phyloP scores from a whole-genome alignment of 2,797 vertebrate genomes.

The Scarus forsteni region DNA sequence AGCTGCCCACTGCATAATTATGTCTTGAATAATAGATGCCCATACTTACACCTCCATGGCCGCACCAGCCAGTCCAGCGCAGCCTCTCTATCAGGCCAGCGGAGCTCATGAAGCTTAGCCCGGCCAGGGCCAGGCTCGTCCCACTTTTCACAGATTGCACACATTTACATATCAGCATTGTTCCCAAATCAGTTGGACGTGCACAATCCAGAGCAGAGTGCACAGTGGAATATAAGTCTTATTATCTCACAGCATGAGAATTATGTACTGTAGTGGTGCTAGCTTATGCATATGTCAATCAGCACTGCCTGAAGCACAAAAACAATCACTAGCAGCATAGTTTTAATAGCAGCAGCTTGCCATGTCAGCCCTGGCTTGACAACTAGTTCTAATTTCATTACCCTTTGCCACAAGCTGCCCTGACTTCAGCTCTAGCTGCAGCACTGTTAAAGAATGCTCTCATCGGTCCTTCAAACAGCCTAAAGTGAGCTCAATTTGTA shows the following conservation, averaged over 20 bases:
- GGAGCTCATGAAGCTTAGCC: conserved; percentile 27
- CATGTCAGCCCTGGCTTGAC: conserved; percentile 37
- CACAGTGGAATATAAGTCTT: conserved; percentile 22
- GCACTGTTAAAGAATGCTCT: not conserved
- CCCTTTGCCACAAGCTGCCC: conserved; percentile 33
- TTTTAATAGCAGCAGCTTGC: conserved; percentile 40
- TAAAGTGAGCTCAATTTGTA: not conserved
- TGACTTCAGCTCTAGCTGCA: conserved; percentile 21
- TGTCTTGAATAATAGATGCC: conserved; percentile 86
- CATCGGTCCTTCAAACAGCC: not conserved
- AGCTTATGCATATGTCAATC: conserved; percentile 37
- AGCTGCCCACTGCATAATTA: conserved; percentile 83
- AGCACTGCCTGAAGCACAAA: conserved; percentile 23
- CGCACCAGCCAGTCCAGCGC: conserved; percentile 48
- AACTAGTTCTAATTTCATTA: conserved; percentile 53
- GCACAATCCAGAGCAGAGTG: conserved; percentile 2
- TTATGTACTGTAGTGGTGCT: conserved; percentile 8
- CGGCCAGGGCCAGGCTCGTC: conserved; percentile 7
- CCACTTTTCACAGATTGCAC: conserved; percentile 19
- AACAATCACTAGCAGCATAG: conserved; percentile 13
- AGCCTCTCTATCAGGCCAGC: conserved; percentile 43
- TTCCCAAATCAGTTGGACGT: conserved; percentile 37
- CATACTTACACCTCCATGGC: conserved; percentile 71
- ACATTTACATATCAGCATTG: conserved; percentile 24
- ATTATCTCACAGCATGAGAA: conserved; percentile 36